These are phyloP conservation scores for Machimus rusticus DNA, from an alignment of 2,888 invertebrate genomes.

Conservation along the genomic window DNA sequence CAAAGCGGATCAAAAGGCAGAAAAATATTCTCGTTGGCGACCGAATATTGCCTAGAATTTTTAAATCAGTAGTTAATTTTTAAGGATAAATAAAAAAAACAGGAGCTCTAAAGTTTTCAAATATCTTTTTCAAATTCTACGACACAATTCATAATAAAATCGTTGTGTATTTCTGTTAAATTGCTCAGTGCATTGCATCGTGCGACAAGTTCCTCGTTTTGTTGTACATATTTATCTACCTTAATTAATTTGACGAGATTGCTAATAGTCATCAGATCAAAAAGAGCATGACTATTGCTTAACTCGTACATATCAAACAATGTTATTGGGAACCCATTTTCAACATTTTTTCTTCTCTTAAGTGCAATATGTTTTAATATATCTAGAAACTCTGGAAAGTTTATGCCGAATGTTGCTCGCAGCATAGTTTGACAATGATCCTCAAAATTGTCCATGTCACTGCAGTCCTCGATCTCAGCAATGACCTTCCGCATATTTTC, in stretches of 20 bases:
- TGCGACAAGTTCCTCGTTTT: not conserved
- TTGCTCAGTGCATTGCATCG: conserved; percentile 9
- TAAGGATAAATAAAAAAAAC: not conserved
- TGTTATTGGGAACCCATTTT: not conserved
- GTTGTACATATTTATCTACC: not conserved
- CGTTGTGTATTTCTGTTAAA: not conserved
- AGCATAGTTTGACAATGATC: conserved; percentile 84
- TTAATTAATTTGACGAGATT: not conserved
- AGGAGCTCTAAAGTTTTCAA: not conserved
- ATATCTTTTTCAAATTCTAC: not conserved
- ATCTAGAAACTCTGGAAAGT: conserved; percentile 73
- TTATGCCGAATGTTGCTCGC: conserved; percentile 79
- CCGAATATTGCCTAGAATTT: not conserved
- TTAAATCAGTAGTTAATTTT: not conserved
- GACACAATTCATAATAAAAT: not conserved
- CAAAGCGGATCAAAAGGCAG: too few species aligned
- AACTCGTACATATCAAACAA: conserved; percentile 26
- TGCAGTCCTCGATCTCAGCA: conserved; percentile 81
- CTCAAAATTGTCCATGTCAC: conserved; percentile 75
- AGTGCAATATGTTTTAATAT: conserved; percentile 72
- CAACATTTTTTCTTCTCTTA: conserved; percentile 61
- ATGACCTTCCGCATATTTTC: conserved; percentile 72
- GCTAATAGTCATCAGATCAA: conserved; percentile 34
- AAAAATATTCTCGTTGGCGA: too few species aligned
- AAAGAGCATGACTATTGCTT: conserved; percentile 19